Conservation (phyloP, 2,888 invertebrate genomes). For the Eustalomyia histrio region DNA sequence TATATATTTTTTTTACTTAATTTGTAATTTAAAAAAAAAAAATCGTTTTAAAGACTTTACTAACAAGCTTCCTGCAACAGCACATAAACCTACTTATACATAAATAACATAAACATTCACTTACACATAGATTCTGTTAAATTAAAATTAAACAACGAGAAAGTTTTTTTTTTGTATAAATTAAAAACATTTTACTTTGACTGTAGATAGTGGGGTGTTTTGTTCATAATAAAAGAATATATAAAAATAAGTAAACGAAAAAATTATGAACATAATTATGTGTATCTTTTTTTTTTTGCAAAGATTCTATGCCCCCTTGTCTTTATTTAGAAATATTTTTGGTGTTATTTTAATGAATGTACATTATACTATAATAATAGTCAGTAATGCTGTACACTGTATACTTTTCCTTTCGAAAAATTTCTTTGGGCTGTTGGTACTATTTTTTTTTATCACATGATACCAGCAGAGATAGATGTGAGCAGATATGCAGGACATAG, state of each 20-base stretch:
- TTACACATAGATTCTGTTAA: neutral
- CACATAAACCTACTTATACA: too few species aligned
- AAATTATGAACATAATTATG: slow-evolving; percentile 23
- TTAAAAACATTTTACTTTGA: slow-evolving; percentile 16
- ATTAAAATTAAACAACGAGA: neutral
- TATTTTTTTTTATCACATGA: slow-evolving; percentile 5
- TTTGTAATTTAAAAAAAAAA: too few species aligned
- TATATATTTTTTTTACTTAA: too few species aligned
- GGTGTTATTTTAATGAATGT: slow-evolving; percentile 1
- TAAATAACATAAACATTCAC: neutral
- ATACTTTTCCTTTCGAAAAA: neutral
- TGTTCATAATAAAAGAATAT: neutral
- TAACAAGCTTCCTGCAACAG: too few species aligned
- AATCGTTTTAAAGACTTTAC: too few species aligned
- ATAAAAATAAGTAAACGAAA: slow-evolving; percentile 4
- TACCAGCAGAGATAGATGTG: slow-evolving; percentile 7
- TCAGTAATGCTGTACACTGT: neutral
- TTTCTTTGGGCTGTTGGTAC: neutral
- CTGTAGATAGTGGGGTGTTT: neutral
- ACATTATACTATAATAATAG: neutral
- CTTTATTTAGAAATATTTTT: neutral
- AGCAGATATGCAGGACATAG: slow-evolving; percentile 6
- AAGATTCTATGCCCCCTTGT: neutral
- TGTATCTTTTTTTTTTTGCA: neutral
- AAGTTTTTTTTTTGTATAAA: neutral